These are phyloP conservation scores for Brachionus calyciflorus DNA, from an alignment of 1,140 invertebrate species.

Conservation along the genomic window DNA sequence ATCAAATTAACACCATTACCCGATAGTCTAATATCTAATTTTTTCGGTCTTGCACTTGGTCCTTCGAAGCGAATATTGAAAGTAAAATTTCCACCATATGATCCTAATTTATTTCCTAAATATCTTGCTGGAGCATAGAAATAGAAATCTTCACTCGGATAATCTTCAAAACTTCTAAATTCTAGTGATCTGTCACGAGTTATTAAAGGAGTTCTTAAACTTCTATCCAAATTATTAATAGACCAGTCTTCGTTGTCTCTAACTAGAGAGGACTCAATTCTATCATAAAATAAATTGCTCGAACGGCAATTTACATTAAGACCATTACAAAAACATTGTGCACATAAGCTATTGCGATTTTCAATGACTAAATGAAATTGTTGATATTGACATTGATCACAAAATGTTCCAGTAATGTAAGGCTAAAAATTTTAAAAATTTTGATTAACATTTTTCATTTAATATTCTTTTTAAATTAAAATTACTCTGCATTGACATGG, in stretches of 20 bases:
- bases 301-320: conserved; percentile 76
- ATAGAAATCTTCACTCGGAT: conserved; percentile 62
- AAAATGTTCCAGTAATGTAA: conserved; percentile 70
- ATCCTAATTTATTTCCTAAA: conserved; percentile 73
- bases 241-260: background rate
- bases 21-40: background rate
- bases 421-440: background rate
- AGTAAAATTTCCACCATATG: conserved; percentile 79
- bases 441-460: background rate
- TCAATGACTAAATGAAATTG: conserved; percentile 81
- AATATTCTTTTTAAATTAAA: too few relatives aligned
- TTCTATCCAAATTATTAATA: background rate
- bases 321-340: conserved; percentile 96
- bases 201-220: background rate
- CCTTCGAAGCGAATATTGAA: conserved; percentile 30
- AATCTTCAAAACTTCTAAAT: background rate
- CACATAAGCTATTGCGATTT: conserved; percentile 82
- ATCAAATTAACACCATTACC: background rate
- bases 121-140: conserved; percentile 73
- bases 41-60: background rate
- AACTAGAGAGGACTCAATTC: background rate
- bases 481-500: conserved; percentile 34
- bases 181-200: background rate
- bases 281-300: conserved; percentile 11
- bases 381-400: conserved; percentile 81